Conservation (phyloP, 2,113 vertebrate species). For the Epinephelus lanceolatus region DNA sequence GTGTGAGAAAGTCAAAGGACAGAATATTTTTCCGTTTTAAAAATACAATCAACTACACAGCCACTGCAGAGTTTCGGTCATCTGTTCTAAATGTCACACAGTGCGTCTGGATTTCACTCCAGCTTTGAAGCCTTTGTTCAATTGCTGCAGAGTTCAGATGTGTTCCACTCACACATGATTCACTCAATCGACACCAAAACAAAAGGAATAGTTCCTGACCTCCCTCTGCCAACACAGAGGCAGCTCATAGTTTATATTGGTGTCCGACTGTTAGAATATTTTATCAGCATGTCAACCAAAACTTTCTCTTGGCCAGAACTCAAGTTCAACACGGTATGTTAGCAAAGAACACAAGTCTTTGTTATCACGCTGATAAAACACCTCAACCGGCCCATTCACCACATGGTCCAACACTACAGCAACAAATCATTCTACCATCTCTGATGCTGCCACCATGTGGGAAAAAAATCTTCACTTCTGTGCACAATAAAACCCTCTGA, state of each 20-base stretch:
- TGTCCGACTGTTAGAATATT: slow-evolving; percentile 6
- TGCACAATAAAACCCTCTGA: background rate
- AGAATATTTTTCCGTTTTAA: background rate
- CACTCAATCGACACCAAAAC: slow-evolving; percentile 8
- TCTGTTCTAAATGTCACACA: background rate
- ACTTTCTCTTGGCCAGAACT: slow-evolving; percentile 48
- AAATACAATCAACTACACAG: background rate
- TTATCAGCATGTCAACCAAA: slow-evolving; percentile 52
- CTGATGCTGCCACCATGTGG: background rate
- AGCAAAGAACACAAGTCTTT: slow-evolving; percentile 49
- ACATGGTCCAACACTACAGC: background rate
- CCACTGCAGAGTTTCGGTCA: background rate
- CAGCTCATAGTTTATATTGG: slow-evolving; percentile 36
- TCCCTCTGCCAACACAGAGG: slow-evolving; percentile 28
- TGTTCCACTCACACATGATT: background rate
- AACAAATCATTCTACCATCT: slow-evolving; percentile 13
- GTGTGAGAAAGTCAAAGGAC: background rate
- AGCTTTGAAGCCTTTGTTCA: background rate
- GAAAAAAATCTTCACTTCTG: background rate
- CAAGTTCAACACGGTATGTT: slow-evolving; percentile 54
- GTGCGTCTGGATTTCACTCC: background rate
- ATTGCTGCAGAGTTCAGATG: background rate
- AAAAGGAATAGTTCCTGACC: slow-evolving; percentile 11
- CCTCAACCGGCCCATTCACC: slow-evolving; percentile 2
- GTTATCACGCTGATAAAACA: slow-evolving; percentile 42